These are phyloP conservation scores for Pelochelys cantorii DNA, from an alignment of 2,797 vertebrate species.

Conservation along the genomic window DNA sequence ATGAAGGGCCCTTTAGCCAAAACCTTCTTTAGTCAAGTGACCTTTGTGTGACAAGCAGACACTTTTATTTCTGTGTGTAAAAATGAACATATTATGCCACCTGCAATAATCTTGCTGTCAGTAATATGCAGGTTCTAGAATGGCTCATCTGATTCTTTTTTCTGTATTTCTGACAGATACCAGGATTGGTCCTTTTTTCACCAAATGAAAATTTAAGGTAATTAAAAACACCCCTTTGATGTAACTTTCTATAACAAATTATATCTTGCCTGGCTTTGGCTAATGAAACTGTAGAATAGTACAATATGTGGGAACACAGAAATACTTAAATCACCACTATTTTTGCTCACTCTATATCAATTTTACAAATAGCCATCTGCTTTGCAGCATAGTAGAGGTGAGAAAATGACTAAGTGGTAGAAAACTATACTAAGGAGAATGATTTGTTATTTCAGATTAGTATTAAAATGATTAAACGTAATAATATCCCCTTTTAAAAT, in stretches of 20 bases:
- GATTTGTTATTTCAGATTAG: constrained; percentile 55
- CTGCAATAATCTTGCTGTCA: neutral
- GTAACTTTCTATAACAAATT: neutral
- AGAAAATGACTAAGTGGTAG: neutral
- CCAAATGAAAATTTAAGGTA: constrained; percentile 8
- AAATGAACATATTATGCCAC: neutral
- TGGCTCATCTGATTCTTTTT: neutral
- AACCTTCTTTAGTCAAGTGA: neutral
- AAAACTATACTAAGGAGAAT: constrained; percentile 45
- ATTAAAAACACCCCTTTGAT: neutral
- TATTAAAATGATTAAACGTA: constrained; percentile 57
- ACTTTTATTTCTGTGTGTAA: neutral
- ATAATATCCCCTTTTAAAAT: constrained; percentile 47
- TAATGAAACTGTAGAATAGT: constrained; percentile 20
- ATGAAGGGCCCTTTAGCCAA: neutral
- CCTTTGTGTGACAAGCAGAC: neutral
- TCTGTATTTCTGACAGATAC: neutral
- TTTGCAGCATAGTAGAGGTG: neutral
- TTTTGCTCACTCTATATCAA: neutral
- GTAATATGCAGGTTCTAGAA: neutral
- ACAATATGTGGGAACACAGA: neutral
- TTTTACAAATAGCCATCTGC: constrained; percentile 19
- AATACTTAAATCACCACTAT: neutral
- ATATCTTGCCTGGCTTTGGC: neutral
- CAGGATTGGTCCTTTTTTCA: neutral